Evolutionary conservation across 2,113 vertebrate genomes (phyloP), one percentile per base, ranked within the genome.

Genomic region (rabbit (Oryctolagus cuniculus)): DNA sequence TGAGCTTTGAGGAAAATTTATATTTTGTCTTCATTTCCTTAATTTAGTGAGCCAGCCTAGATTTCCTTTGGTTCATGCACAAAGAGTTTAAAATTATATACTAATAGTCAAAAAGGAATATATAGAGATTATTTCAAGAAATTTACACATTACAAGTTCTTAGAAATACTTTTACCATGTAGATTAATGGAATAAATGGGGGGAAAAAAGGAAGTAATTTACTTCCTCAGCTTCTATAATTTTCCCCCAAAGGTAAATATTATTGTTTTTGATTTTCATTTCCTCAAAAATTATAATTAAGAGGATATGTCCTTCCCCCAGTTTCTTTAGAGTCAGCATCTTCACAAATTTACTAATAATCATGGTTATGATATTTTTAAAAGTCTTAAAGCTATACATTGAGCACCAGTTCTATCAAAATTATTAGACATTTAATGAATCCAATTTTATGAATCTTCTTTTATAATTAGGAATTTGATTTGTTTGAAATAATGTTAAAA

Each of bases 401-500:
- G 74, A 93, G 21, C 2, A 69, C 69, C 3, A 69, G 0, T n/a
- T 95, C 36, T 93, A 80, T 31, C 27, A 27, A 93, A 89, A 49
- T 2, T 69, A 1, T 64, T 53, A 83, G 22, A 10, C 34, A 61
- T 58, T 75, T 73, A 11, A 58, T 44, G 19, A 1, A 34, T 73
- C 27, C 64, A 64, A 87, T 91, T 88, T 7, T 72, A 61, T 67
- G 0, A 36, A 58, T 82, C 21, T 3, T 79, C 1, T 70, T 74
- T 58, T 86, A 80, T 80, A 90, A 90, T 78, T 87, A 85, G 38
- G 87, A 75, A 92, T 88, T 80, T 85, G 2, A 73, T 87, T 93
- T 94, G 5, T 74, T 87, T 93, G n/a, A 94, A 92, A 84, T 83
- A 86, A 92, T 92, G 85, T 95, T 19, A 87, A 89, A 93, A 69